Percentiles rank a stretch among this genome's conserved stretches.
These are phyloP conservation scores for Cygnus atratus DNA, from an alignment of 2,113 vertebrate genomes.

Conservation along the genomic window DNA sequence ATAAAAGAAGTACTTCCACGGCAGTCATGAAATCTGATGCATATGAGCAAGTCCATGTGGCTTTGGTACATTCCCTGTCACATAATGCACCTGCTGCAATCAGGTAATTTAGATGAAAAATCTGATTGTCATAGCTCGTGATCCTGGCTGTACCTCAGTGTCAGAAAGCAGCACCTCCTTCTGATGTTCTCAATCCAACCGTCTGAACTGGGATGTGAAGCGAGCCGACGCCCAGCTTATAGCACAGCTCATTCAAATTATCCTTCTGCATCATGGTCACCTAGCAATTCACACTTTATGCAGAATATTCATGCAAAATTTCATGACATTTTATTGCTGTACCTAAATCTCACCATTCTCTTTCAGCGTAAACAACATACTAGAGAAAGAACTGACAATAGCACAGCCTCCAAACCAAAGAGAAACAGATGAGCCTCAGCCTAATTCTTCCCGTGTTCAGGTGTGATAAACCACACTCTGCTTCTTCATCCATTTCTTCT, in stretches of 20 bases:
- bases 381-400: background rate
- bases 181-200: background rate
- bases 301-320: background rate
- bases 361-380: background rate
- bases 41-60: background rate
- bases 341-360: background rate
- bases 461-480: background rate
- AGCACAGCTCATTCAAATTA: background rate
- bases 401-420: background rate
- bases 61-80: slow-evolving; percentile 16
- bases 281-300: background rate
- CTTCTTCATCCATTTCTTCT: background rate
- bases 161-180: background rate
- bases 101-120: background rate
- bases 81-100: background rate
- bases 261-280: background rate
- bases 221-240: background rate
- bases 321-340: background rate
- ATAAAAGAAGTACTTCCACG: slow-evolving; percentile 31
- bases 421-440: background rate
- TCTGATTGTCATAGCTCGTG: background rate
- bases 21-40: slow-evolving; percentile 8
- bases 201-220: background rate
- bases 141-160: background rate
- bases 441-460: background rate